Evolutionary conservation across 1,140 invertebrate genomes (phyloP), one percentile per base, ranked within the genome.

Genomic region (Drosophila neocordata): DNA sequence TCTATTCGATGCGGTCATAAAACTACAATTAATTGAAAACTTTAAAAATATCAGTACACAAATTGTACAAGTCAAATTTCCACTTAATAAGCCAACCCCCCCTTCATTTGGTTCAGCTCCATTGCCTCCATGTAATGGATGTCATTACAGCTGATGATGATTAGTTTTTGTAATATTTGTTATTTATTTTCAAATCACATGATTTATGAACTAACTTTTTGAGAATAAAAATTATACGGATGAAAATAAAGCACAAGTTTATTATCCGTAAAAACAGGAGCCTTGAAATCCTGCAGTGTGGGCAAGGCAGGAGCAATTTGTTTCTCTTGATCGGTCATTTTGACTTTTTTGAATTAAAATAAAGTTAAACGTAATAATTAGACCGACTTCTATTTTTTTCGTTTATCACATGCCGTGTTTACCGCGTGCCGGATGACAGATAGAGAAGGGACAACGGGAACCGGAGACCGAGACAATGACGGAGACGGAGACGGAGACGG

Each of bases 221-320:
- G 95, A 6, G 95, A 95, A 89, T 96, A 95, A 91, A 95, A 96
- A 69, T 95, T 95, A 82, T 95, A 95, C 38, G 94, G 94, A 92
- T 95, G 94, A 76, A 95, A 94, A 89, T 95, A 96, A 20, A 96
- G 90, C 60, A 94, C 89, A 58, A 95, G 90, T 64, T 94, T 93
- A 82, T 92, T 68, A 11, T 82, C 76, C 64, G 72, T 67, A 51
- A 91, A 88, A 8, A 56, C 58, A 2, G 90, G 90, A 13, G 89
- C 78, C 55, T 79, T 89, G 53, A 91, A 91, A 18, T 89, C 73
- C 68, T 69, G 63, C 12, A 71, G 9, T 8, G 35, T 38, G 6
- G 75, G 69, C 18, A 65, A 31, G 31, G 41, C 48, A 41, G 15
- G 34, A 35, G 69, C 65, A 18, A 79, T 87, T 63, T 88, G 62